A percentile compares a stretch with the other conserved stretches of the same genome.
Evolutionary conservation across 2,888 invertebrate genomes (phyloP).

Genomic region (Bruchidius siliquastri): DNA sequence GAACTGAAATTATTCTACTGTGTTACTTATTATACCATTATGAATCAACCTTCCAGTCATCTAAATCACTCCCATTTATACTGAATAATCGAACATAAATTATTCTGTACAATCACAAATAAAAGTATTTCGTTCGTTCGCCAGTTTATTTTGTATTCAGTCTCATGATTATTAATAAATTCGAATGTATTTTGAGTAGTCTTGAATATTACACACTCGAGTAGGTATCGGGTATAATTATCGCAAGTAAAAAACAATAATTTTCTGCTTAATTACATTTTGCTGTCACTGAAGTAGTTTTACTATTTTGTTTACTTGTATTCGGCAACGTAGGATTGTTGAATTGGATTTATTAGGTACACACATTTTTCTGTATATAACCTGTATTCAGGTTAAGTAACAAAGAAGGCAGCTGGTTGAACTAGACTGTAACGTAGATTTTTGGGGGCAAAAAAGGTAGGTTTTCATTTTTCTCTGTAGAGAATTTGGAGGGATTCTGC

Average conservation of each 20-base stretch:
- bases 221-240: not conserved
- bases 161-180: conserved; percentile 1
- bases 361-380: not conserved
- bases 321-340: not conserved
- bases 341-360: not conserved
- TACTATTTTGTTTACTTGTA: not conserved
- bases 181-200: not conserved
- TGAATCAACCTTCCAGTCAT: not conserved
- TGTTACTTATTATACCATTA: too few species aligned
- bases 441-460: too few species aligned
- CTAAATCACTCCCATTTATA: not conserved
- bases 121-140: conserved; percentile 4
- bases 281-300: not conserved
- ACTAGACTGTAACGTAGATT: too few species aligned
- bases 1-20: too few species aligned
- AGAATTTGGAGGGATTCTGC: too few species aligned
- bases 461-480: too few species aligned
- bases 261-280: not conserved
- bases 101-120: conserved; percentile 1
- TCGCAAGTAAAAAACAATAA: not conserved
- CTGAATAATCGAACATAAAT: not conserved
- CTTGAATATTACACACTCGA: not conserved
- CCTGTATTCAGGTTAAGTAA: not conserved
- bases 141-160: conserved; percentile 1
- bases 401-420: too few species aligned